Base-by-base conservation (phyloP, 2,113 vertebrate species). In the Cynopterus brachyotis region DNA sequence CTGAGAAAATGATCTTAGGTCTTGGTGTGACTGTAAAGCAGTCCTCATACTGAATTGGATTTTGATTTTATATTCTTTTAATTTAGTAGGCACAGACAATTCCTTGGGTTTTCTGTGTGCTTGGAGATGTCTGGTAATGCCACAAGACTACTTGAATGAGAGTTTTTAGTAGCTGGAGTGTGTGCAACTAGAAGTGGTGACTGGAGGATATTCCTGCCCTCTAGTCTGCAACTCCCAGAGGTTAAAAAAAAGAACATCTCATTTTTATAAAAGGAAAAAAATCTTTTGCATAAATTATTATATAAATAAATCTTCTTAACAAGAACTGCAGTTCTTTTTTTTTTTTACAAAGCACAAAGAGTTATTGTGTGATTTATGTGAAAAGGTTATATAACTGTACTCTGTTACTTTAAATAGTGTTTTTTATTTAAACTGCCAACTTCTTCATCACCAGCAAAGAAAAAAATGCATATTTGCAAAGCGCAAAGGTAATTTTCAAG, bases 351-450 rank as follows among this genome's bases (percentile, higher is more conserved):
- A 98, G 97, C 96, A 98, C 98, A 98, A 98, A 98, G 98, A 98
- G 95, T 97, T 97, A 93, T 98, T 98, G 96, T 98, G 97, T 98
- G 97, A 98, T 98, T 98, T 99, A 98, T 98, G 97, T 98, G 98
- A 98, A 98, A 98, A 98, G 98, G 98, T 98, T 99, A 98, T 97
- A 96, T 98, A 98, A 99, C 98, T 98, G 98, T 98, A 98, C 98
- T 98, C 97, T 97, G 98, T 98, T 98, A 98, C 98, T 98, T 99
- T 99, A 98, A 98, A 98, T 99, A 98, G 98, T 97, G 95, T 98
- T 96, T 99, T 98, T 98, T 98, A 98, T 98, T 98, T 98, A 97
- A 98, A 98, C 97, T 98, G 98, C 98, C 98, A 98, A 98, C 97
- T 98, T 98, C 98, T 98, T 98, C 95, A 97, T 98, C 97, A 85